Base-by-base conservation (phyloP, 2,113 vertebrate genomes). In the Madoqua kirkii region DNA sequence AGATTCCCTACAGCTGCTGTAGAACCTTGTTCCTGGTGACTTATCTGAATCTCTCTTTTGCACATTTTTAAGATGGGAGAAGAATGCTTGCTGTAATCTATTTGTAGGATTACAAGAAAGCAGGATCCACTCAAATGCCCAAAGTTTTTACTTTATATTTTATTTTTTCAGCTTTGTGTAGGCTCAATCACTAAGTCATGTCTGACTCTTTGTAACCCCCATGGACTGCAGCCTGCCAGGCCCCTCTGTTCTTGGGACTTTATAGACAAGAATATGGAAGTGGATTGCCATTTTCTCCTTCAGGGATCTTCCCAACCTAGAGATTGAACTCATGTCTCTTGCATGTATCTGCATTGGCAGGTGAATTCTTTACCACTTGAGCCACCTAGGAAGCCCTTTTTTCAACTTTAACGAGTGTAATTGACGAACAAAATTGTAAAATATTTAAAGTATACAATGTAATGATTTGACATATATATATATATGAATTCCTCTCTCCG, bases 81-180 rank as follows among this genome's bases (percentile, higher is more conserved):
- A n/a, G 43, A 29, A 83, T 25, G 11, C 19, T n/a, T 79, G 15
- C 57, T 81, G 2, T 79, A 45, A 79, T 29, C 50, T 89, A 25
- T 40, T 78, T 54, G 71, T 3, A 62, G 29, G 50, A 59, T 95
- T 84, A 60, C 21, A 84, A 95, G 74, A 83, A 57, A 96, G 52
- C 23, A 31, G 50, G 17, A 9, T 43, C n/a, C 23, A 60, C 27
- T 60, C 64, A 94, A 78, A 60, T 71, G 45, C 21, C 91, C 89
- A 91, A 21, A 31, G 21, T 17, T 11, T 87, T 93, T n/a, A 36
- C 50, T 79, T 54, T 45, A 29, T 62, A 27, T 78, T 55, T 55
- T 23, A n/a, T 8, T 74, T 91, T 76, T 90, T 87, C 15, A n/a
- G 78, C 84, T 76, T 43, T 76, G 23, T 76, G 71, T 27, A 7